Base-by-base conservation (phyloP, 2,888 invertebrate species). In the Ophion costatus region DNA sequence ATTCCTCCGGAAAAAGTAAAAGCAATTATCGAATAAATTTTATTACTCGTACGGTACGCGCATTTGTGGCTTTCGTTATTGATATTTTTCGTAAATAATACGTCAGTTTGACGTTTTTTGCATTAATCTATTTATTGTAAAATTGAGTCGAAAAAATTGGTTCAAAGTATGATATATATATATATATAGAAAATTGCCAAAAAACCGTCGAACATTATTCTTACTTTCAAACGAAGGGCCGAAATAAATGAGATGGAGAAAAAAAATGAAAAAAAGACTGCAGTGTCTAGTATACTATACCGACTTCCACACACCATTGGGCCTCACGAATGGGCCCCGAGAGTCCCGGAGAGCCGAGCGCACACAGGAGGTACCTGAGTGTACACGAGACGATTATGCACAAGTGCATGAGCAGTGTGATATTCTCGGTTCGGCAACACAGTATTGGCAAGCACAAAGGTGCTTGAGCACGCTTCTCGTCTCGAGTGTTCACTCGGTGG, bases 381-480 rank as follows among this genome's bases (percentile, higher is more conserved):
- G 1, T 70, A 70, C 33, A 56, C 70, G 9, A 70, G 24, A 70
- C 70, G 33, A 56, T 56, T 5, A 22, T 73, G 59, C 59, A 73
- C 71, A 59, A 73, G 59, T 59, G 59, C 57, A 71, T 42, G 75
- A 75, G 64, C 64, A 20, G 45, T 45, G 64, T 64, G 63, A 73
- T 73, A 64, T 75, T 64, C 66, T 51, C 24, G 63, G 70, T 70
- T 51, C 29, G 51, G 20, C 10, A 71, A 57, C 33, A 71, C 57
- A 71, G 33, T 61, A 11, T 22, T 70, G 14, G 56, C n/a, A 70
- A 59, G 59, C 42, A 73, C 56, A 82, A 63, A 82, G 78, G 51
- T 51, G 61, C 64, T 82, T 63, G 29, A 82, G 70, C 61, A 51
- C 59, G 22, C 66, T 33, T 38, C 57, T 61, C 45, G 70, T 61